Conservation (phyloP, 2,888 invertebrate species). For the Tachina fera region DNA sequence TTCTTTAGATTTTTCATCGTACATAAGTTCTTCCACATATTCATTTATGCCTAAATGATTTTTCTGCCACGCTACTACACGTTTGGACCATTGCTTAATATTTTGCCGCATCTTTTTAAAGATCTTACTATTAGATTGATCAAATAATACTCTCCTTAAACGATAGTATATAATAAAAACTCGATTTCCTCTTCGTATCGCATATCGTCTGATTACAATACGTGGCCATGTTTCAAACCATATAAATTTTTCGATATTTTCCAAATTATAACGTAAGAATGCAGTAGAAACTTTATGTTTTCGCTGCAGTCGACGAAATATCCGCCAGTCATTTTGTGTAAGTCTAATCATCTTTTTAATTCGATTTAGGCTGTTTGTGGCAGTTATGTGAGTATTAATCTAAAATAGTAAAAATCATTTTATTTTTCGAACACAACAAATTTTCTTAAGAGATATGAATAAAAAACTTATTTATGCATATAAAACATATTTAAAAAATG, state of each 20-base stretch:
- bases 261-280: constrained; percentile 77
- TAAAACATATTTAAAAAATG: too few relatives aligned
- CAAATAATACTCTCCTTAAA: constrained; percentile 76
- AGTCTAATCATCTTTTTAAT: constrained; percentile 72
- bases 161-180: constrained; percentile 75
- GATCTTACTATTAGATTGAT: constrained; percentile 76
- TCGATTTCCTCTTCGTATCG: constrained; percentile 75
- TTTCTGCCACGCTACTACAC: constrained; percentile 75
- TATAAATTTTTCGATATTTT: constrained; percentile 77
- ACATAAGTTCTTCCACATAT: constrained; percentile 73
- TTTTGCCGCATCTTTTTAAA: constrained; percentile 75
- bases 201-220: constrained; percentile 76
- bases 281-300: constrained; percentile 78
- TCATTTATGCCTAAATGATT: constrained; percentile 74
- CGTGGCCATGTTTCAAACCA: constrained; percentile 77
- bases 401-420: constrained; percentile 15
- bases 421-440: not conserved
- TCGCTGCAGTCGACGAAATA: constrained; percentile 75
- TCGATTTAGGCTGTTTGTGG: constrained; percentile 2
- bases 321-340: constrained; percentile 73
- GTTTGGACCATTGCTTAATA: constrained; percentile 78
- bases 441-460: not conserved
- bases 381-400: constrained; percentile 8
- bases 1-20: constrained; percentile 53
- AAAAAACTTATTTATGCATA: too few relatives aligned